These are phyloP conservation scores for Neogobius melanostomus DNA, from an alignment of 2,113 vertebrate species.

Conservation along the genomic window DNA sequence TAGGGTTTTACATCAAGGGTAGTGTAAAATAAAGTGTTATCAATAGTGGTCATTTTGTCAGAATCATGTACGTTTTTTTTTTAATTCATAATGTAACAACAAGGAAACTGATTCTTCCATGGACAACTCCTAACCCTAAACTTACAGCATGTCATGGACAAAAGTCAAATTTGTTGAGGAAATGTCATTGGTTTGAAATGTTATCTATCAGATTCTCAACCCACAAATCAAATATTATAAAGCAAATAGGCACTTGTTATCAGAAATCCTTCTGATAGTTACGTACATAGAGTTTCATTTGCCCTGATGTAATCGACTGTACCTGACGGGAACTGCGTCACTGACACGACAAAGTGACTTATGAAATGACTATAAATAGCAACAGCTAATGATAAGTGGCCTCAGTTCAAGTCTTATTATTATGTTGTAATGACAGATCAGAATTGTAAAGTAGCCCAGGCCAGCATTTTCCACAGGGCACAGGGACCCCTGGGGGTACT, in stretches of 20 bases:
- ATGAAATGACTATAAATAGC: not conserved
- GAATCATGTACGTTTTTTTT: not conserved
- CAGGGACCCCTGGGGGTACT: too few species aligned
- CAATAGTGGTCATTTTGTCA: not conserved
- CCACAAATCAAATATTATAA: slow-evolving; percentile 7
- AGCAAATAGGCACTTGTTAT: not conserved
- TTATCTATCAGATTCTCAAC: not conserved
- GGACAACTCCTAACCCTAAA: not conserved
- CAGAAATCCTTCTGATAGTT: not conserved
- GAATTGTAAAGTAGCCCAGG: too few species aligned
- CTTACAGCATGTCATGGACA: not conserved
- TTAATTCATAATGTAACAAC: not conserved
- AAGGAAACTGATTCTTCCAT: not conserved
- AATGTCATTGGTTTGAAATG: not conserved
- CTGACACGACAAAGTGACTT: not conserved
- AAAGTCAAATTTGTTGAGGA: not conserved
- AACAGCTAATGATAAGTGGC: not conserved
- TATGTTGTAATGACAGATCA: too few species aligned
- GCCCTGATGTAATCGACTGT: not conserved
- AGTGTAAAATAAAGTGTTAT: not conserved
- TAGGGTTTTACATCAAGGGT: too few species aligned
- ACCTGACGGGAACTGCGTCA: not conserved
- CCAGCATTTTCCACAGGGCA: too few species aligned
- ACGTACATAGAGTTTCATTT: not conserved
- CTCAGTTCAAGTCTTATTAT: not conserved